Evolutionary conservation across 1,140 invertebrate species (phyloP).

Genomic region (Drosophila asahinai): DNA sequence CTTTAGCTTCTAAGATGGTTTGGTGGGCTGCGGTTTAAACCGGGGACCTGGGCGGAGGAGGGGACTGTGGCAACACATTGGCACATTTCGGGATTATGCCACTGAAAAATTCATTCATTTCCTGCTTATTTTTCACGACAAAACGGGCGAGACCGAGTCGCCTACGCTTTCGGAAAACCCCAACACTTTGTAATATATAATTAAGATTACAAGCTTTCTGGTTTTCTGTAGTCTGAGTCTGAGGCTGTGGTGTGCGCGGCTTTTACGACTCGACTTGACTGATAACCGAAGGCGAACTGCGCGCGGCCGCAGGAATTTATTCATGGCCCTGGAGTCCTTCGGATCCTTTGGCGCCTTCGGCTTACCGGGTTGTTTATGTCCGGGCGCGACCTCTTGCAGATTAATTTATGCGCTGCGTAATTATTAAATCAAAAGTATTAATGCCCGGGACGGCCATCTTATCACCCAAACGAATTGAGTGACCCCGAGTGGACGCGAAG

Average conservation of each 20-base stretch:
- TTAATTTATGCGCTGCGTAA: slow-evolving; percentile 72
- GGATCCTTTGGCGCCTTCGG: slow-evolving; percentile 51
- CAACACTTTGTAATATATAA: slow-evolving; percentile 83
- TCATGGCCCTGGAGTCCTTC: slow-evolving; percentile 61
- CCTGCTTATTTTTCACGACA: slow-evolving; percentile 75
- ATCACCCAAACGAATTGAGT: slow-evolving; percentile 19
- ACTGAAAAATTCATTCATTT: slow-evolving; percentile 84
- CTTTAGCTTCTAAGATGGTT: slow-evolving; percentile 41
- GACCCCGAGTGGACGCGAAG: slow-evolving; percentile 8
- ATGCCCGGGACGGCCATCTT: slow-evolving; percentile 30
- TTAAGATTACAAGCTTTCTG: slow-evolving; percentile 82
- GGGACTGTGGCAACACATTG: slow-evolving; percentile 71
- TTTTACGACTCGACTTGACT: slow-evolving; percentile 70
- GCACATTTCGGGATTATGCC: slow-evolving; percentile 78
- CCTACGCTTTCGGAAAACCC: slow-evolving; percentile 31
- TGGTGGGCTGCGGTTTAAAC: slow-evolving; percentile 32
- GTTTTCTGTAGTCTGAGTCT: slow-evolving; percentile 67
- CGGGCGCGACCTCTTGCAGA: slow-evolving; percentile 49
- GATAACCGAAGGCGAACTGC: slow-evolving; percentile 72
- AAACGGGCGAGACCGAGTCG: slow-evolving; percentile 47
- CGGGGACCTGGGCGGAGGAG: neutral
- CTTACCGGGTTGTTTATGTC: slow-evolving; percentile 67
- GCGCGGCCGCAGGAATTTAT: slow-evolving; percentile 65
- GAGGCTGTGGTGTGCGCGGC: slow-evolving; percentile 32
- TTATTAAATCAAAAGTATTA: slow-evolving; percentile 73